phyloP scores from a whole-genome alignment of 2,888 invertebrate species.

The Chymomyza caudatula region DNA sequence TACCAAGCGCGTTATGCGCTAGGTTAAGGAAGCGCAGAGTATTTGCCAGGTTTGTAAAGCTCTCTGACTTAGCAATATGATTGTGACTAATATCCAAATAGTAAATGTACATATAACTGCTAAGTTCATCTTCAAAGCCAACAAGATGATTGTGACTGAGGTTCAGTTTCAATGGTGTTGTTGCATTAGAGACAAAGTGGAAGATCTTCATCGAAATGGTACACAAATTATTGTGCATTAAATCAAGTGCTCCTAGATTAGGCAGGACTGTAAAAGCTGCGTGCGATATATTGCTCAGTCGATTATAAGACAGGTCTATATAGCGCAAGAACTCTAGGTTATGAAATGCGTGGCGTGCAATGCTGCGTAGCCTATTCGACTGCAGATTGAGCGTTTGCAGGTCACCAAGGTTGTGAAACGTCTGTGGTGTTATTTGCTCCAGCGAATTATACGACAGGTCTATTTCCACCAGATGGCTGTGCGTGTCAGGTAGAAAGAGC shows the following conservation, averaged over 20 bases:
- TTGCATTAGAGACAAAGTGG: slow-evolving; percentile 83
- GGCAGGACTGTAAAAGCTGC: slow-evolving; percentile 87
- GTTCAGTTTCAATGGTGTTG: slow-evolving; percentile 85
- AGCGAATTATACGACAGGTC: slow-evolving; percentile 90
- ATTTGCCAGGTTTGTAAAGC: slow-evolving; percentile 82
- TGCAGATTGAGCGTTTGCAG: slow-evolving; percentile 88
- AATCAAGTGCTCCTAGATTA: slow-evolving; percentile 86
- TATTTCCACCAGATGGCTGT: slow-evolving; percentile 86
- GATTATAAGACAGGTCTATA: slow-evolving; percentile 90
- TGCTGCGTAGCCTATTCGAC: slow-evolving; percentile 85
- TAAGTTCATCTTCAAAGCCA: slow-evolving; percentile 75
- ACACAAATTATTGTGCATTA: slow-evolving; percentile 88
- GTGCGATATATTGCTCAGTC: slow-evolving; percentile 85
- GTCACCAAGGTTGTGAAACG: slow-evolving; percentile 85
- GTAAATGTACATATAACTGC: slow-evolving; percentile 81
- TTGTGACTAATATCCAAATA: slow-evolving; percentile 86
- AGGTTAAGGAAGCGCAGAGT: slow-evolving; percentile 85
- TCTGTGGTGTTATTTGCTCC: slow-evolving; percentile 82
- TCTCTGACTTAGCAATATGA: slow-evolving; percentile 83
- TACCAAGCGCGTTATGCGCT: slow-evolving; percentile 85
- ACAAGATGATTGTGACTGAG: slow-evolving; percentile 83
- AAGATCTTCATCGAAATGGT: slow-evolving; percentile 84
- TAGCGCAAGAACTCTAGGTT: slow-evolving; percentile 88
- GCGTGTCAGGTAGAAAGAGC: slow-evolving; percentile 84
- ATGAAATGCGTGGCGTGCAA: slow-evolving; percentile 86